A percentile compares a stretch with the other conserved stretches of the same genome.
Evolutionary conservation across 1,140 invertebrate genomes (phyloP).

Genomic region (Lordiphosa mommai): DNA sequence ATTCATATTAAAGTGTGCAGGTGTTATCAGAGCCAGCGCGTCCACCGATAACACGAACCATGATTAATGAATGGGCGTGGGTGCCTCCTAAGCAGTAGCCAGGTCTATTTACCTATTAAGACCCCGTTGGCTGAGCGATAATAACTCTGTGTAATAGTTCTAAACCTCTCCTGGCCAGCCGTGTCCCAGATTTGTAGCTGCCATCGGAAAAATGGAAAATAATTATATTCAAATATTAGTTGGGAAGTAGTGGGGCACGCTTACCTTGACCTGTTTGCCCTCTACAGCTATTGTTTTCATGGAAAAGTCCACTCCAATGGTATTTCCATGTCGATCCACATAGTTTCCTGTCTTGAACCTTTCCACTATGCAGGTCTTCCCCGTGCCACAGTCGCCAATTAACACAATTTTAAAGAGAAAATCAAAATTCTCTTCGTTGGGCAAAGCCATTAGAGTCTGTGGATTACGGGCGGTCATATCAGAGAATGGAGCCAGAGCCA

Average conservation of each 20-base stretch:
- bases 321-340: conserved; percentile 95
- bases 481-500: background rate
- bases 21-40: conserved; percentile 34
- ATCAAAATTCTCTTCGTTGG: conserved; percentile 85
- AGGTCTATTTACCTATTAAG: conserved; percentile 85
- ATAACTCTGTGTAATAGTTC: conserved; percentile 96
- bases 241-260: background rate
- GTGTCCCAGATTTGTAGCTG: conserved; percentile 94
- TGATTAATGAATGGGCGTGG: conserved; percentile 48
- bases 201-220: background rate
- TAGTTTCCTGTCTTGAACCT: conserved; percentile 96
- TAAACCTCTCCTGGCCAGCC: conserved; percentile 94
- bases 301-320: conserved; percentile 97
- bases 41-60: conserved; percentile 18
- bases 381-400: conserved; percentile 89
- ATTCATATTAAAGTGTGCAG: conserved; percentile 31
- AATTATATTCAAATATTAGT: background rate
- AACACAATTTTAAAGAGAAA: conserved; percentile 90
- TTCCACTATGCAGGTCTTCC: conserved; percentile 93
- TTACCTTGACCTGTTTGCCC: conserved; percentile 95
- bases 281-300: conserved; percentile 97
- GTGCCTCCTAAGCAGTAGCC: conserved; percentile 22
- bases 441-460: conserved; percentile 80
- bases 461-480: conserved; percentile 81
- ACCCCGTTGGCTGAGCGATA: conserved; percentile 96